These are phyloP conservation scores for Palaemon carinicauda DNA, from an alignment of 1,140 invertebrate genomes.

Conservation along the genomic window DNA sequence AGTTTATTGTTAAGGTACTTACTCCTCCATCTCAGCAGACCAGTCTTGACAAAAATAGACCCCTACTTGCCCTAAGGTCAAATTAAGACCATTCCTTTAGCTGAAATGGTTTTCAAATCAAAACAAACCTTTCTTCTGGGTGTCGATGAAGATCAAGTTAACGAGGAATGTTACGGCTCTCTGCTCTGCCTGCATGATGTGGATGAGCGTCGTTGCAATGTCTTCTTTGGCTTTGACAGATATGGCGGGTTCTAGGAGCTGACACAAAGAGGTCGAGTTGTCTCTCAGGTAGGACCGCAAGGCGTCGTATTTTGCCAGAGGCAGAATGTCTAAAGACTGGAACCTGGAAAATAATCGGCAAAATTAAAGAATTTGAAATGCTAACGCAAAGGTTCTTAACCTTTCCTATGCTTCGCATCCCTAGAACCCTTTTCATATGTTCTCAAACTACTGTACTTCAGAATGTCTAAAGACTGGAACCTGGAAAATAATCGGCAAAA, in stretches of 20 bases:
- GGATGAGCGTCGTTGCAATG: constrained; percentile 86
- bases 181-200: constrained; percentile 89
- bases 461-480: constrained; percentile 89
- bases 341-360: constrained; percentile 67
- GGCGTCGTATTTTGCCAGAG: constrained; percentile 82
- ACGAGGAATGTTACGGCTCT: constrained; percentile 86
- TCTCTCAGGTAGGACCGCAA: constrained; percentile 85
- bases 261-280: constrained; percentile 84
- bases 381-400: too few relatives aligned
- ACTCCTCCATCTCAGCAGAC: background rate
- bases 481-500: constrained; percentile 62
- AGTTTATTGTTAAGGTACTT: background rate
- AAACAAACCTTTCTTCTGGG: constrained; percentile 78
- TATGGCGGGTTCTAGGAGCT: constrained; percentile 86
- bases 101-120: too few relatives aligned
- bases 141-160: constrained; percentile 90
- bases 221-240: constrained; percentile 94
- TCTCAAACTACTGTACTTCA: too few relatives aligned
- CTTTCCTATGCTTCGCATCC: too few relatives aligned
- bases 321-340: constrained; percentile 90
- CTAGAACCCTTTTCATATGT: too few relatives aligned
- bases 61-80: too few relatives aligned
- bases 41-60: background rate
- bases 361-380: background rate
- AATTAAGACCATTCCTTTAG: too few relatives aligned